Base-by-base conservation (phyloP, 2,888 invertebrate genomes). In the Mechanitis messenoides region DNA sequence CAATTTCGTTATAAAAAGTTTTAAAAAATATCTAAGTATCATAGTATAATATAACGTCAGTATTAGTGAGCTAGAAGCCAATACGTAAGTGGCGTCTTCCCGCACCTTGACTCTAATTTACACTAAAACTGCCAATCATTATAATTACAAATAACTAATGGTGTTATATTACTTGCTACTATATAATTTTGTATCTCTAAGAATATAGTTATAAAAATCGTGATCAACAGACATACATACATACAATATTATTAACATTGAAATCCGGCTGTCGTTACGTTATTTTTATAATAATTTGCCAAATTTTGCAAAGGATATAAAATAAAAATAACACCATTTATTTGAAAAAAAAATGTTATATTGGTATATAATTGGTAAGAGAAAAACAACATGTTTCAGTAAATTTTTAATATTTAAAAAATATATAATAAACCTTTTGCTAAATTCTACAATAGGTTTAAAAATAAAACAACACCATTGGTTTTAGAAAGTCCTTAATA, bases 41-140 rank as follows among this genome's bases (percentile, higher is more conserved):
- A 38, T 38, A 38, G 1, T 38, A 38, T 38, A 38, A 42, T 9
- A 42, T 42, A 9, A 9, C 9, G 3, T 42, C 6, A 42, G 6
- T 42, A 42, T 42, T 9, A 42, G 3, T 42, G 42, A 9, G 42
- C 3, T 42, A 42, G 7, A 42, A 4, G 7, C 7, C 20, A 50
- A 31, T 50, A 31, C 6, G 28, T 50, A 11, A 50, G 31, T 31
- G 9, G 42, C 42, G 3, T 28, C 33, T 59, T 46, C 35, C 33
- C 53, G 53, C 56, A 60, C 45, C 33, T 60, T 53, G 50, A 45
- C 56, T 33, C 33, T 53, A 53, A 42, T 53, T 38, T 57, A 59
- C 56, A 57, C 59, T 63, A 56, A 47, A 66, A 64, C 63, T 60
- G 63, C 63, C 63, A 62, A 62, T 63, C 66, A 66, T 60, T 60